A percentile compares a stretch with the other conserved stretches of the same genome.
phyloP scores from a whole-genome alignment of 2,113 vertebrate species.

The Cochlearius cochlearius region DNA sequence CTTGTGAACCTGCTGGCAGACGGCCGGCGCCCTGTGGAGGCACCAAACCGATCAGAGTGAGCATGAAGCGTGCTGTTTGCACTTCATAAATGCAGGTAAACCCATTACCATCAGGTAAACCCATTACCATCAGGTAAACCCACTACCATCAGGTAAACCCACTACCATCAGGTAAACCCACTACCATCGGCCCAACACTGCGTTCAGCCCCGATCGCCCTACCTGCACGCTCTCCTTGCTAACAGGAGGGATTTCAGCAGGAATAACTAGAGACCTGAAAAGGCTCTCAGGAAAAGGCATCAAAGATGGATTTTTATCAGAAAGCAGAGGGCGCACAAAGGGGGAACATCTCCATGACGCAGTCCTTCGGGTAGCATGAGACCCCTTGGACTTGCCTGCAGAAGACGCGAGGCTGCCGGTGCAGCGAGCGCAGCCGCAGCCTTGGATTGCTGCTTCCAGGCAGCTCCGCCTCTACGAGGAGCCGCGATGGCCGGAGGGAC shows the following conservation, averaged over 20 bases:
- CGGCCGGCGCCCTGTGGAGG: not conserved
- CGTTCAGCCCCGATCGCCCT: not conserved
- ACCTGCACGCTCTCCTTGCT: not conserved
- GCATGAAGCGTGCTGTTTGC: not conserved
- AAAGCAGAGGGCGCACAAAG: not conserved
- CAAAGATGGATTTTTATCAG: too few species aligned
- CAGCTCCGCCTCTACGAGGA: not conserved
- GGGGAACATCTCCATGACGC: not conserved
- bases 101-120: not conserved
- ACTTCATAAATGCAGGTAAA: not conserved
- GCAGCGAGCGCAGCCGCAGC: not conserved
- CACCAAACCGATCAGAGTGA: fast-evolving
- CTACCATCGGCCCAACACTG: fast-evolving
- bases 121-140: not conserved
- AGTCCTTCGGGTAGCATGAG: not conserved
- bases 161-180: not conserved
- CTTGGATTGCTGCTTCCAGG: too few species aligned
- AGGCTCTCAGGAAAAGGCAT: not conserved
- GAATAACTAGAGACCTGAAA: not conserved
- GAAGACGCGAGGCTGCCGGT: fast-evolving
- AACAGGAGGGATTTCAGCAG: not conserved
- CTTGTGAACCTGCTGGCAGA: too few species aligned
- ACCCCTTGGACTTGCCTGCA: not conserved
- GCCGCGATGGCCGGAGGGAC: not conserved
- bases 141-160: not conserved